These are phyloP conservation scores for Palythoa caribaeorum DNA, from an alignment of 92 coral and sea anemone species.

Conservation along the genomic window DNA sequence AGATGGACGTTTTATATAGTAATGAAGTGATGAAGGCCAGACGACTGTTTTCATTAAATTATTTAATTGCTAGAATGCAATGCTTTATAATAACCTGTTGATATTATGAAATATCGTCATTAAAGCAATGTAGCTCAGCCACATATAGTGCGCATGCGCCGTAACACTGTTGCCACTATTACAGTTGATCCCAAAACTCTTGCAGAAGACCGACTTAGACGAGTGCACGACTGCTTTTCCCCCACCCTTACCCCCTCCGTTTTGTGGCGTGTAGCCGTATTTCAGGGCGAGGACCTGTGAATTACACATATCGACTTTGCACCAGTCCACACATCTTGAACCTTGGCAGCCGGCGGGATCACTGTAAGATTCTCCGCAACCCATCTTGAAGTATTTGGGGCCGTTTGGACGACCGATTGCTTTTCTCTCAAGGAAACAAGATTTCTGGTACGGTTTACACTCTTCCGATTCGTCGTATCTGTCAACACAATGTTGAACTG, in stretches of 20 bases:
- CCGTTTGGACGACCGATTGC: conserved; percentile 44
- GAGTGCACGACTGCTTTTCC: background rate
- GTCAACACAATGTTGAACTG: conserved; percentile 35
- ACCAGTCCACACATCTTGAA: conserved; percentile 39
- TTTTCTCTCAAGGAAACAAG: conserved; percentile 38
- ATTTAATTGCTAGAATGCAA: background rate
- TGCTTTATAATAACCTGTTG: background rate
- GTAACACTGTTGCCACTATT: background rate
- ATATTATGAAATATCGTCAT: background rate
- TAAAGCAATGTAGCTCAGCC: conserved; percentile 3
- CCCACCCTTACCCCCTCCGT: conserved; percentile 32
- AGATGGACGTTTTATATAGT: background rate
- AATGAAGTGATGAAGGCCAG: background rate
- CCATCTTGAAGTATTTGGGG: conserved; percentile 46
- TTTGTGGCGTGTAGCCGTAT: conserved; percentile 26
- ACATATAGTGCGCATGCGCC: conserved; percentile 1
- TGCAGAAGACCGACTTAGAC: conserved; percentile 26
- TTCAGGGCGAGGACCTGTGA: conserved; percentile 23
- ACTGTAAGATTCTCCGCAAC: conserved; percentile 45
- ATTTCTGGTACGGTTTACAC: conserved; percentile 31
- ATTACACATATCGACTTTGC: conserved; percentile 36
- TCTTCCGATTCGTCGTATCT: conserved; percentile 34
- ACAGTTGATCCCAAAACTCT: conserved; percentile 7
- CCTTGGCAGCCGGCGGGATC: conserved; percentile 41
- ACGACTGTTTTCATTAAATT: background rate